These are phyloP conservation scores for Drosophila kurseongensis DNA, from an alignment of 1,140 invertebrate genomes.

Conservation along the genomic window DNA sequence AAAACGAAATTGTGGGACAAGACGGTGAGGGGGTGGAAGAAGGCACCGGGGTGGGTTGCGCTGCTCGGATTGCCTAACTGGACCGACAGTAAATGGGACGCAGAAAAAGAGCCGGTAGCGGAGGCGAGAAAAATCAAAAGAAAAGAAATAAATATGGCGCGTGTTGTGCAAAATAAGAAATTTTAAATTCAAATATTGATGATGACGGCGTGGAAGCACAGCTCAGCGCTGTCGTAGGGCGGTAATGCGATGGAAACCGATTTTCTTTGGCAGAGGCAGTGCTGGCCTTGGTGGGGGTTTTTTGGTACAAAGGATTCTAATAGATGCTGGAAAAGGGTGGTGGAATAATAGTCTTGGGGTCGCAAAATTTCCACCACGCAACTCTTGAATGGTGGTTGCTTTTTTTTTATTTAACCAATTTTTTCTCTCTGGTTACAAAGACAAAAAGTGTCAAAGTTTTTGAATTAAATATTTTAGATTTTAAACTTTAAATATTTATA, in stretches of 20 bases:
- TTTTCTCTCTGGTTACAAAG: conserved; percentile 14
- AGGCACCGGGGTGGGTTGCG: conserved; percentile 30
- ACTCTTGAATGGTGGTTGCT: conserved; percentile 59
- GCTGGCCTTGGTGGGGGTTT: conserved; percentile 11
- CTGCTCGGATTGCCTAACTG: conserved; percentile 28
- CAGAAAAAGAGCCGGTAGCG: conserved; percentile 22
- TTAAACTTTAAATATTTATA: not conserved
- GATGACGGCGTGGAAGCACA: conserved; percentile 48
- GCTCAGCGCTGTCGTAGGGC: conserved; percentile 30
- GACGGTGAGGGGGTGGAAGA: conserved; percentile 5
- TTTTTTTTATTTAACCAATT: conserved; percentile 62
- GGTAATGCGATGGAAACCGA: conserved; percentile 32
- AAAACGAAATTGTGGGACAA: conserved; percentile 55
- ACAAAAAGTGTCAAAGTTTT: not conserved
- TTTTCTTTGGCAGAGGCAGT: conserved; percentile 42
- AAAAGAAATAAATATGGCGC: conserved; percentile 80
- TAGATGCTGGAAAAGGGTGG: conserved; percentile 5
- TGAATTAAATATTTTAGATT: too few relatives aligned
- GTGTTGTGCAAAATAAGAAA: conserved; percentile 70
- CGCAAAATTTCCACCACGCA: conserved; percentile 13
- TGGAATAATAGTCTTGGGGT: conserved; percentile 9
- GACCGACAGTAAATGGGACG: conserved; percentile 43
- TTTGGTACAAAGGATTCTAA: conserved; percentile 23
- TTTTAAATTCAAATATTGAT: conserved; percentile 81
- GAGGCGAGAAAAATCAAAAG: conserved; percentile 67